Evolutionary conservation across 1,140 invertebrate genomes (phyloP), one percentile per base, ranked within the genome.

Genomic region (Zaprionus africanus): DNA sequence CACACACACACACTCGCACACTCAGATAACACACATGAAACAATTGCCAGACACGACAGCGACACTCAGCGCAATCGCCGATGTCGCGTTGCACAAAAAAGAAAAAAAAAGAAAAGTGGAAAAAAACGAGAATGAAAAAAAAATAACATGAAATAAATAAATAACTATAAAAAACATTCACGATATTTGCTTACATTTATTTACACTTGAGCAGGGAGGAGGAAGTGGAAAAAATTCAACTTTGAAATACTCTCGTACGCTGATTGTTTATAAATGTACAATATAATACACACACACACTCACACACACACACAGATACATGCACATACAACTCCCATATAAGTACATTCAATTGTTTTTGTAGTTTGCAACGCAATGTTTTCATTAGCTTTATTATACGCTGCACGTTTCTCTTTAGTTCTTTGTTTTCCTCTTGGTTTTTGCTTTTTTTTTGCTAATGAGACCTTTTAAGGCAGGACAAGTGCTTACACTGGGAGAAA

Each of bases 401-500:
- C 19, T 38, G 77, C 83, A 88, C 82, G 78, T 82, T 82, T 87
- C 66, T 57, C 68, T 66, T 19, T 24, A 74, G 43, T 49, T 54
- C 57, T 62, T 66, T 73, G 54, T 65, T 58, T 74, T 64, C 54
- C 28, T 66, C 28, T 51, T 59, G 71, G 62, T 49, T 53, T 58
- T 63, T 41, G 38, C 43, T 60, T 24, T 51, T 66, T 57, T 64
- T 43, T 81, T 57, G 51, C 68, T 46, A 46, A 19, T 62, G 73
- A 73, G 36, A 60, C 83, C 84, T 78, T 84, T 84, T 88, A 87
- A 70, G 84, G 83, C 53, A 80, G 83, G 81, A 80, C 83, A 88
- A 83, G 63, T 51, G 46, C 4, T 36, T 82, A 68, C 80, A 83
- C 80, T 80, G 59, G 31, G 24, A 75, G 38, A 80, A 82, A 74